These are phyloP conservation scores for Berghia stephanieae DNA, from an alignment of 1,140 invertebrate genomes.

Conservation along the genomic window DNA sequence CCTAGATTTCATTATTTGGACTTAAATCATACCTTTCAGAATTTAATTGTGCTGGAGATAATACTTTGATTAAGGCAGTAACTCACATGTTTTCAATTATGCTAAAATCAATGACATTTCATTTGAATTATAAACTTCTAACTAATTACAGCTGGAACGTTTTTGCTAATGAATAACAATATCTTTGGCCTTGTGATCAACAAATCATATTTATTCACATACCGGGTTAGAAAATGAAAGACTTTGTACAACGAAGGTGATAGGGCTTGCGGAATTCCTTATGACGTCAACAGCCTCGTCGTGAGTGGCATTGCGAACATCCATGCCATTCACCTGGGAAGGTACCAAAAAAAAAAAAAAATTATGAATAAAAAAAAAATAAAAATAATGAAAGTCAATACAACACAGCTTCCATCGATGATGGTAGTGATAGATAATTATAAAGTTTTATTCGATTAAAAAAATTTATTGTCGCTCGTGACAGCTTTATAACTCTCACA, in stretches of 20 bases:
- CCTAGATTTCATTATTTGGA: too few relatives aligned
- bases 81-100: neutral
- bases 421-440: too few relatives aligned
- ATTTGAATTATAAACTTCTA: too few relatives aligned
- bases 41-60: too few relatives aligned
- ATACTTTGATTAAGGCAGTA: too few relatives aligned
- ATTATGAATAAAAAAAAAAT: too few relatives aligned
- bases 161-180: neutral
- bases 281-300: conserved; percentile 96
- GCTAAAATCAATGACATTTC: neutral
- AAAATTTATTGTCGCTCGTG: too few relatives aligned
- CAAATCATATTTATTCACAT: conserved; percentile 43
- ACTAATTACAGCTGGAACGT: neutral
- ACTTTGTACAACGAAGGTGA: conserved; percentile 92
- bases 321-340: conserved; percentile 87
- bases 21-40: too few relatives aligned
- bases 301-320: conserved; percentile 89
- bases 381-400: too few relatives aligned
- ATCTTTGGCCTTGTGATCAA: neutral
- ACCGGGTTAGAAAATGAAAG: conserved; percentile 72
- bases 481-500: too few relatives aligned
- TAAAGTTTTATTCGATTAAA: too few relatives aligned
- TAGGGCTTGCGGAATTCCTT: conserved; percentile 87
- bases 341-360: conserved; percentile 35
- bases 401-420: too few relatives aligned